phyloP scores from a whole-genome alignment of 1,140 invertebrate genomes.

The Linepithema humile region DNA sequence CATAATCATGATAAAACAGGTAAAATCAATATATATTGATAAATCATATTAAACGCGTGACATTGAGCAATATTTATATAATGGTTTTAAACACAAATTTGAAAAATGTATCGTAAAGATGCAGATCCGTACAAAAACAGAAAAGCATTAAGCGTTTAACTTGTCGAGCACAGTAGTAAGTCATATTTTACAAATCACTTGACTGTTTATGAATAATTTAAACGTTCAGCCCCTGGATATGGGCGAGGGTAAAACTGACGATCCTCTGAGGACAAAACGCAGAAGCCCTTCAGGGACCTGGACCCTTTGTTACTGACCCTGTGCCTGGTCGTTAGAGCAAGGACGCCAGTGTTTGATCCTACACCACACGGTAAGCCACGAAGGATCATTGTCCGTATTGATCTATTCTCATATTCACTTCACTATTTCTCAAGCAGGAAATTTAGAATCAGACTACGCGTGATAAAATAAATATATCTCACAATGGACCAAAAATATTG shows the following conservation, averaged over 20 bases:
- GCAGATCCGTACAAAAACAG: conserved; percentile 29
- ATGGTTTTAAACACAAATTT: not conserved
- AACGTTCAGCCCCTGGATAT: conserved; percentile 71
- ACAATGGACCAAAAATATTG: not conserved
- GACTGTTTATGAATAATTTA: conserved; percentile 81
- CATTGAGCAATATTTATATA: not conserved
- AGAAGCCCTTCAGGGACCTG: conserved; percentile 61
- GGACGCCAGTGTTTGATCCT: conserved; percentile 66
- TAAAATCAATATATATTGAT: too few species aligned
- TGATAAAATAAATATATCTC: conserved; percentile 23
- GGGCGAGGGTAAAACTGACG: conserved; percentile 62
- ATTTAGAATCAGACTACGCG: not conserved
- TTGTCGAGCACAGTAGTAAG: conserved; percentile 73
- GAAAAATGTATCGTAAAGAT: not conserved
- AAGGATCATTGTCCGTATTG: conserved; percentile 63
- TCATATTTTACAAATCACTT: conserved; percentile 79
- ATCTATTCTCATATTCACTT: conserved; percentile 59
- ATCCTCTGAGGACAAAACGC: conserved; percentile 69
- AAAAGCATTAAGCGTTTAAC: conserved; percentile 68
- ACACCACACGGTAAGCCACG: conserved; percentile 65
- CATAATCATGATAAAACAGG: too few species aligned
- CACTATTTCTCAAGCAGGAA: conserved; percentile 28
- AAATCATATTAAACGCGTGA: too few species aligned
- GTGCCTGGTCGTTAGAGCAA: conserved; percentile 63
- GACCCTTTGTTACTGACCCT: conserved; percentile 70